Percentiles rank a stretch among this genome's conserved stretches.
phyloP scores from a whole-genome alignment of 92 coral and sea anemone genomes.

The Bergia sp. region DNA sequence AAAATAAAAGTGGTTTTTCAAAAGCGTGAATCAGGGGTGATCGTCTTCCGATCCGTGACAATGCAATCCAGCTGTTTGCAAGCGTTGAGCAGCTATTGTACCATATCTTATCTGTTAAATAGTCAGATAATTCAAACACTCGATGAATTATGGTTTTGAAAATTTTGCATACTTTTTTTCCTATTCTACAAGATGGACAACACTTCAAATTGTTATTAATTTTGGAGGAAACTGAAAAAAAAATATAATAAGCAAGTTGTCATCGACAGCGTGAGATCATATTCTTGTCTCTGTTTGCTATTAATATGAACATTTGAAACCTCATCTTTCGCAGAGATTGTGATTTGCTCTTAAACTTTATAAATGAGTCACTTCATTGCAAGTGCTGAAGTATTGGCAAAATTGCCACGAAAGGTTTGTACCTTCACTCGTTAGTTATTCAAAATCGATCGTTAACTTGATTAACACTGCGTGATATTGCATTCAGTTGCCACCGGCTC shows the following conservation, averaged over 20 bases:
- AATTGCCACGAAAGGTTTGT: no score
- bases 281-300: not conserved
- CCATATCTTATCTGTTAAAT: not conserved
- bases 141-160: not conserved
- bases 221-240: not conserved
- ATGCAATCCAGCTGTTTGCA: not conserved
- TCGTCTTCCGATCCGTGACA: not conserved
- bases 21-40: not conserved
- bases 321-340: no score
- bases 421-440: no score
- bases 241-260: no score
- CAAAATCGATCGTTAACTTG: no score
- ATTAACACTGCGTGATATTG: no score
- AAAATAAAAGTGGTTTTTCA: not conserved
- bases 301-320: not conserved
- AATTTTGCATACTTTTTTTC: no score
- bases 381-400: no score
- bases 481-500: no score
- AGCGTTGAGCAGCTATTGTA: not conserved
- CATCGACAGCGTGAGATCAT: not conserved
- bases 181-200: not conserved
- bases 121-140: not conserved
- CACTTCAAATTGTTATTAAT: not conserved
- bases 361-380: no score
- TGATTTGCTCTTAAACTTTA: no score